phyloP scores from a whole-genome alignment of 2,888 invertebrate species.

The Pristionchus arcanus region DNA sequence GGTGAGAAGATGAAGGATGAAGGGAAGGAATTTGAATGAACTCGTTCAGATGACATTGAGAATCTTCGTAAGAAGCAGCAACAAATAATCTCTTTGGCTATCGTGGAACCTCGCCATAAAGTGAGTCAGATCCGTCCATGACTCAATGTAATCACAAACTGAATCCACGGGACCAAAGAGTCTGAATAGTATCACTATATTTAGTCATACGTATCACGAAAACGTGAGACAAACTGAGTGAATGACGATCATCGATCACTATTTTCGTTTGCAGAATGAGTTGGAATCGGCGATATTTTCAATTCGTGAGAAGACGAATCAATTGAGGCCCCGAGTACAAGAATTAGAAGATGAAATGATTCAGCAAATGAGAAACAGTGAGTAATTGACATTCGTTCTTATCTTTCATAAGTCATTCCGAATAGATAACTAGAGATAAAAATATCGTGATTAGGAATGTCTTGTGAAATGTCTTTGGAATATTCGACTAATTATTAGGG shows the following conservation, averaged over 20 bases:
- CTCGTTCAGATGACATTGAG: conserved; percentile 61
- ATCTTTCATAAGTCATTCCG: neutral
- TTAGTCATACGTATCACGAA: neutral
- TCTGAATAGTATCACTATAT: neutral
- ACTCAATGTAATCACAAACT: neutral
- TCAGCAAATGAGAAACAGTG: conserved; percentile 56
- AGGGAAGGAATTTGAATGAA: neutral
- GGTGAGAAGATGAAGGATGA: neutral
- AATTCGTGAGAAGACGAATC: conserved; percentile 64
- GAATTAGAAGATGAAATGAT: conserved; percentile 70
- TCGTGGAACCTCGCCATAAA: conserved; percentile 68
- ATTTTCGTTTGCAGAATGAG: conserved; percentile 64
- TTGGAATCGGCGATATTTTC: conserved; percentile 72
- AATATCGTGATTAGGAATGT: neutral
- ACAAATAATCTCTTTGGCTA: conserved; percentile 64
- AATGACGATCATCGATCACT: neutral
- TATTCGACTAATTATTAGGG: too few species aligned
- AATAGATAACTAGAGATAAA: neutral
- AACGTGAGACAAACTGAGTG: neutral
- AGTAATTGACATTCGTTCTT: neutral
- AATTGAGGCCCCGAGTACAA: conserved; percentile 64
- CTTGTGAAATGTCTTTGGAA: neutral
- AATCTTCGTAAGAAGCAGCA: conserved; percentile 65
- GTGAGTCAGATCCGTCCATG: conserved; percentile 56
- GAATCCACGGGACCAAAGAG: neutral